Base-by-base conservation (phyloP, 2,113 vertebrate species). In the Sylvietta virens region DNA sequence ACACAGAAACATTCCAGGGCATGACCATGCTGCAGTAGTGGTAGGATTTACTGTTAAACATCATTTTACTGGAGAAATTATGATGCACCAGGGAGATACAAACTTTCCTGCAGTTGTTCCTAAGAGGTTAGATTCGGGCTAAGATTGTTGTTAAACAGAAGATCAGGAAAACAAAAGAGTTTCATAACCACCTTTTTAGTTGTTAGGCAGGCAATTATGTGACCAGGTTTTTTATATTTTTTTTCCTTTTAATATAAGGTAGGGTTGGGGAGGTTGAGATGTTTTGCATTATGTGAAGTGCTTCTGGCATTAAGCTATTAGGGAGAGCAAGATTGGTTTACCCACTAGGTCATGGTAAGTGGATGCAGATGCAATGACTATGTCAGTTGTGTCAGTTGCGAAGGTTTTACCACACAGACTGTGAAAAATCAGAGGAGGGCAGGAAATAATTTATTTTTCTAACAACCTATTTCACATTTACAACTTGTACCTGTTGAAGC, bases 381-480 rank as follows among this genome's bases (percentile, higher is more conserved):
- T 82, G 94, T 95, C 76, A 95, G 65, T 40, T 56, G 42, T 94
- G 88, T 97, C 91, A 94, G 20, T 56, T 65, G 42, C 94, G 92
- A 93, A 87, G 71, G 79, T 81, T 85, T 90, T 95, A 79, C 94
- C 97, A 97, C 97, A 97, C 91, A 97, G 88, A 90, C 30, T 94
- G 95, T 95, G 94, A 98, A 96, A 97, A 97, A 96, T 95, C 95
- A 95, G 56, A 92, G 61, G n/a, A 93, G 80, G 71, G 60, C 58
- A 97, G 95, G 95, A 97, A 97, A 95, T 90, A 93, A 97, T 97
- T 97, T 95, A 97, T 96, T 98, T 97, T 96, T 93, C 84, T 95
- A 97, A 96, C 84, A 94, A 60, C 83, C 47, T 62, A 73, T 95
- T 98, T 97, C 87, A 86, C 90, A 93, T 96, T 95, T 96, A 92